Base-by-base conservation (phyloP, 1,140 invertebrate genomes). In the Babylonia areolata region DNA sequence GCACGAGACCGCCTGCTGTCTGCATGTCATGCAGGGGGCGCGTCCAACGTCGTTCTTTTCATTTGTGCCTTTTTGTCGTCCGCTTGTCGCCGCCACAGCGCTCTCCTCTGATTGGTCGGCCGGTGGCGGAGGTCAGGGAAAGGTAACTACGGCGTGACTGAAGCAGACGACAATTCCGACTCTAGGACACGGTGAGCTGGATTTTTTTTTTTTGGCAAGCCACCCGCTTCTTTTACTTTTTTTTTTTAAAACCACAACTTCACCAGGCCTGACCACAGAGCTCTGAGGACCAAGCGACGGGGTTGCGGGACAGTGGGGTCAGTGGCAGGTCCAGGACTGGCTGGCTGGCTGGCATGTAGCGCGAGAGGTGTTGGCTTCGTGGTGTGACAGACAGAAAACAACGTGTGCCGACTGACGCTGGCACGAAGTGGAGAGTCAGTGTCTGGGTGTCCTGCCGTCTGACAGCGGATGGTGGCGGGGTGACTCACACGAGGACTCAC, bases 81-180 rank as follows among this genome's bases (percentile, higher is more conserved):
- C 40, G 75, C 75, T 23, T 77, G 75, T 77, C 75, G 75, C 75
- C 75, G 37, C 75, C 75, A 77, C 75, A 39, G 37, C 75, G 35
- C 75, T 39, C 15, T 28, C 12, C 6, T 77, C 75, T 40, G 15
- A 77, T 77, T 77, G 75, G 75, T 40, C 20, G 9, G 28, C 17
- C 6, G 9, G 75, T 37, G 75, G 39, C 75, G 75, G 75, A 37
- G 75, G 75, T 77, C 75, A 77, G 75, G 75, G 75, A 42, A 77
- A 77, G 75, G 75, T 77, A 77, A 77, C 75, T 23, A 37, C 75
- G 35, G 75, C 75, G 37, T 77, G 75, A 77, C 75, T 77, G 75
- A 37, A 39, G 75, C 75, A 77, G 75, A 77, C 75, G 75, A 77
- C 75, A 77, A 77, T 15, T 40, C 37, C 75, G 75, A 77, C 75